phyloP scores from a whole-genome alignment of 1,140 invertebrate genomes.

The Cyclina sinensis region DNA sequence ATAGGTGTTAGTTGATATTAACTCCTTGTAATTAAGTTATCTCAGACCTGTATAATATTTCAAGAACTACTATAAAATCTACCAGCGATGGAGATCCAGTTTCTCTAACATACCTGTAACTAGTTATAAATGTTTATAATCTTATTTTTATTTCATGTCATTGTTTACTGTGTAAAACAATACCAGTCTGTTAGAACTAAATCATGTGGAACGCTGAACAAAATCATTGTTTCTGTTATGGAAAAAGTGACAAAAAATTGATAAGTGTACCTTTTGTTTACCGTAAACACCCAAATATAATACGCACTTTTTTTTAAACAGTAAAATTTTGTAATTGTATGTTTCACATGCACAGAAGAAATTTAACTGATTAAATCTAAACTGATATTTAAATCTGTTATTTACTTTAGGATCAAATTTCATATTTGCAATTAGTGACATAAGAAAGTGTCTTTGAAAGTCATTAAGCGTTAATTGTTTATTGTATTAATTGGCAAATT shows the following conservation, averaged over 20 bases:
- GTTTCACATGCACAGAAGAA: background rate
- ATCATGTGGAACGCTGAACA: background rate
- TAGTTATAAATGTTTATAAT: background rate
- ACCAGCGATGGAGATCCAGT: background rate
- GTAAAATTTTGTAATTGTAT: background rate
- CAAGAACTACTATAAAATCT: background rate
- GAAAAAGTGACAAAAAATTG: conserved; percentile 21
- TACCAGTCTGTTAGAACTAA: background rate
- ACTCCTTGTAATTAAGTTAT: too few species aligned
- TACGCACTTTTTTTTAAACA: conserved; percentile 13
- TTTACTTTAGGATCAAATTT: conserved; percentile 14
- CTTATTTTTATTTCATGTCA: conserved; percentile 19
- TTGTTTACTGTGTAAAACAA: background rate
- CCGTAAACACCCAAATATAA: too few species aligned
- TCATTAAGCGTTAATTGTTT: conserved; percentile 30
- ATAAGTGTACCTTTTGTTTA: background rate
- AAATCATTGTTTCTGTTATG: background rate
- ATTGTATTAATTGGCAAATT: conserved; percentile 15
- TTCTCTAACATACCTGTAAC: background rate
- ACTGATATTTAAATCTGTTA: background rate
- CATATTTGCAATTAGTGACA: conserved; percentile 15
- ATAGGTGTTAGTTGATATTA: too few species aligned
- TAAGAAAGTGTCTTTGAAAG: background rate
- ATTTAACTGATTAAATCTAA: background rate
- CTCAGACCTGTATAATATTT: background rate